Base-by-base conservation (phyloP, 2,113 vertebrate species). In the Passer montanus region DNA sequence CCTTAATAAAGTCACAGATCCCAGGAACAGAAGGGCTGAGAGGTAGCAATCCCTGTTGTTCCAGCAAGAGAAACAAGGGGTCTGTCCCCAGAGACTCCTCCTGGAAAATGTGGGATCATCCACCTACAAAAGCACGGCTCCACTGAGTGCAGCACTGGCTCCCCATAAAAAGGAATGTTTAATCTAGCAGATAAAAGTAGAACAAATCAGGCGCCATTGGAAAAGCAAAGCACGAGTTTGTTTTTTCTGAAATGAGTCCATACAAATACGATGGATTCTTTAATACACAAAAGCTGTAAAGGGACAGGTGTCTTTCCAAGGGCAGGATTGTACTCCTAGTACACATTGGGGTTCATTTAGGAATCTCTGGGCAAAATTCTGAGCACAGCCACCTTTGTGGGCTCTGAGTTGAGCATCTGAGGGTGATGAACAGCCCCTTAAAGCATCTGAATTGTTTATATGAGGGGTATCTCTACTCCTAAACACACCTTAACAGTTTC, bases 1-100 rank as follows among this genome's bases (percentile, higher is more conserved):
- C 94, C 91, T 97, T 90, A 97, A 95, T 95, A 93, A 96, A 90
- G 83, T 90, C 86, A 2, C 55, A 87, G 94, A 87, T 93, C 68
- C 91, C 56, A 56, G 50, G 83, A 93, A 92, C 93, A 93, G 88
- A 96, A 94, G 76, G 91, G 44, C 73, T 95, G 91, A 74, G 70
- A 90, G 95, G 90, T 64, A 95, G 68, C 95, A 89, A 55, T 92
- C 64, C 76, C 52, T 81, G 64, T 93, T 87, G 74, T 84, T 97
- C 89, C 77, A 95, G 72, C 59, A 74, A 67, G 68, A 39, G 76
- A 78, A 94, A 67, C 47, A 89, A 89, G 83, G 56, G 47, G 27
- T 84, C 82, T 44, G 47, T 94, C 76, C 49, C 64, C 52, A 49
- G 89, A 89, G 73, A 44, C 43, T 52, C 9, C 56, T 90, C 67